phyloP scores from a whole-genome alignment of 2,888 invertebrate genomes.

The Pandemis corylana region DNA sequence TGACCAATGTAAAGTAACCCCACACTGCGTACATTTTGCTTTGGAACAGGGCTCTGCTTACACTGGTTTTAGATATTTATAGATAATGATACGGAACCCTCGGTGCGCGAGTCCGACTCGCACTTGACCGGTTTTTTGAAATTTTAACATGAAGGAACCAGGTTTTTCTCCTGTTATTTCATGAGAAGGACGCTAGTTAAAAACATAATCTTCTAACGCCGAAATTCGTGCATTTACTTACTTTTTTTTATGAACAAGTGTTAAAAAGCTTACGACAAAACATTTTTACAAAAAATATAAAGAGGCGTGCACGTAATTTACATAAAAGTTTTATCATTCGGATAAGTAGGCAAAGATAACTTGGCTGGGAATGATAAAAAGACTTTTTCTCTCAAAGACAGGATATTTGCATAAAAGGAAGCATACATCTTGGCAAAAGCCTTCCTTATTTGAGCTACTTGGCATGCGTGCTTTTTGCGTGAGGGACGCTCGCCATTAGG shows the following conservation, averaged over 20 bases:
- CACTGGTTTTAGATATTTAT: too few species aligned
- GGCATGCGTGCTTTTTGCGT: conserved; percentile 34
- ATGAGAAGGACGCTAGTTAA: not conserved
- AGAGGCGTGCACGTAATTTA: conserved; percentile 10
- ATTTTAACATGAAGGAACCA: too few species aligned
- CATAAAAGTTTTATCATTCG: conserved; percentile 35
- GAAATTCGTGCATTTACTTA: not conserved
- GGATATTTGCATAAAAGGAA: conserved; percentile 49
- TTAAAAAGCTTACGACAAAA: conserved; percentile 7
- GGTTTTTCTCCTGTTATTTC: too few species aligned
- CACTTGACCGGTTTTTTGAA: too few species aligned
- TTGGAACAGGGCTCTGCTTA: too few species aligned
- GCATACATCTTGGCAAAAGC: conserved; percentile 34
- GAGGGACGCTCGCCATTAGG: conserved; percentile 9
- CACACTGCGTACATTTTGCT: too few species aligned
- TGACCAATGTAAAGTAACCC: too few species aligned
- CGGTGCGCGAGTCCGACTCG: too few species aligned
- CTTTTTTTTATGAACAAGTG: not conserved
- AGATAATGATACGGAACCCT: too few species aligned
- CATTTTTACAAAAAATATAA: conserved; percentile 2
- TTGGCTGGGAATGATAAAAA: conserved; percentile 42
- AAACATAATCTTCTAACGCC: not conserved
- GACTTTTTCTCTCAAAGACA: conserved; percentile 44
- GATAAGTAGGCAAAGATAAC: conserved; percentile 34
- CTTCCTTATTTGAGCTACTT: conserved; percentile 35